Base-by-base conservation (phyloP, 2,797 vertebrate species). In the Hydrocynus forskahlii region DNA sequence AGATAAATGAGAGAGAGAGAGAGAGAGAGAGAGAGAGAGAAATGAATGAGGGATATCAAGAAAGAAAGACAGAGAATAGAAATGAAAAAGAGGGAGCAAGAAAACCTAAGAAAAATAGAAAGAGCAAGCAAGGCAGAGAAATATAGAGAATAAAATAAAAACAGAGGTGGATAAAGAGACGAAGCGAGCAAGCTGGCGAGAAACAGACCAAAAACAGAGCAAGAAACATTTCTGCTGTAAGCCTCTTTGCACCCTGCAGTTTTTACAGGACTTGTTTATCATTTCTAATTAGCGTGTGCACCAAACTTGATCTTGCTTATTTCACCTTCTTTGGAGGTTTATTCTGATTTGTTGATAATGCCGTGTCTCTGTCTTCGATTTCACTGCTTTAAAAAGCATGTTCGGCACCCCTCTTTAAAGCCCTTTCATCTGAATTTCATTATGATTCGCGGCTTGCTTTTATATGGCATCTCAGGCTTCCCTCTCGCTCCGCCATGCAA, bases 391-490 rank as follows among this genome's bases (percentile, higher is more conserved):
- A 29, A 57, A 13, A 72, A 38, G 10, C 2, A 25, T 7, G 14
- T 19, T 8, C 12, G 60, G 25, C 25, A 25, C 2, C 0, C 19
- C 29, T 43, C 66, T 43, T 57, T 68, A 55, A 78, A 21, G 38
- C 9, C 40, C 21, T 59, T 69, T 23, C 50, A 23, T 77, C n/a
- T 17, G 38, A 35, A 78, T 70, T 78, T n/a, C 43, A 48, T 70
- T 50, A 29, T 48, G 29, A 60, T 48, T 70, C 40, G 10, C 12
- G 10, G 54, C 55, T 70, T 78, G 66, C 66, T 70, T 76, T 70
- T 69, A 19, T 60, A 45, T 29, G 17, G 38, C 10, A 25, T 69
- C 54, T 69, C 21, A 68, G 52, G 52, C 55, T 71, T 71, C 59
- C 19, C 70, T 40, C 52, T n/a, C 14, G 17, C 52, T 73, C 25